phyloP scores from a whole-genome alignment of 2,797 vertebrate species.

The Malurus leucopterus region DNA sequence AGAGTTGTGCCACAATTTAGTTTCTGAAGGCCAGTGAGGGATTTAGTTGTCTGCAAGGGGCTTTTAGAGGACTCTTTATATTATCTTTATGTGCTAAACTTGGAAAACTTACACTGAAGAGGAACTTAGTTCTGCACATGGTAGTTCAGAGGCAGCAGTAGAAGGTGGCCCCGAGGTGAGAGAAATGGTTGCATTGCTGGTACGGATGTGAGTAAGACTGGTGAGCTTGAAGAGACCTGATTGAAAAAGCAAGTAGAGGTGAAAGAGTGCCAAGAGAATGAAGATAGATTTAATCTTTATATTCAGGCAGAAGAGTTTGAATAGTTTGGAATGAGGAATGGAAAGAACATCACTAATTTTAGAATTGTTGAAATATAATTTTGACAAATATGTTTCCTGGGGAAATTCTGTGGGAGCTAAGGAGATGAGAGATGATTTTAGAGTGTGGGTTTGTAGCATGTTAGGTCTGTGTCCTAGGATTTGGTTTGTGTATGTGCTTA shows the following conservation, averaged over 20 bases:
- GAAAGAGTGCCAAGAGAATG: not conserved
- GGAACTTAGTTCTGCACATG: not conserved
- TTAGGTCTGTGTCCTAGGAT: not conserved
- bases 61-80: not conserved
- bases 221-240: fast-evolving
- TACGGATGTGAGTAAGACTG: not conserved
- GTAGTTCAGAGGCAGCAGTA: not conserved
- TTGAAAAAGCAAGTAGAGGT: not conserved
- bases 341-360: not conserved
- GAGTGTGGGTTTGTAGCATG: not conserved
- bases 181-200: not conserved
- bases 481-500: not conserved
- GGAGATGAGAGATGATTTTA: not conserved
- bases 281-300: not conserved
- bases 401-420: not conserved
- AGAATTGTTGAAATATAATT: not conserved
- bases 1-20: not conserved
- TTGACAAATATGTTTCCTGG: not conserved
- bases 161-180: not conserved
- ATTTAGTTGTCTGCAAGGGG: not conserved
- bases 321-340: not conserved
- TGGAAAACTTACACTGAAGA: not conserved
- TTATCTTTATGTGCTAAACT: not conserved
- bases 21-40: not conserved
- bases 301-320: not conserved